These are phyloP conservation scores for Meteorus sp. DNA, from an alignment of 1,140 invertebrate genomes.

Conservation along the genomic window DNA sequence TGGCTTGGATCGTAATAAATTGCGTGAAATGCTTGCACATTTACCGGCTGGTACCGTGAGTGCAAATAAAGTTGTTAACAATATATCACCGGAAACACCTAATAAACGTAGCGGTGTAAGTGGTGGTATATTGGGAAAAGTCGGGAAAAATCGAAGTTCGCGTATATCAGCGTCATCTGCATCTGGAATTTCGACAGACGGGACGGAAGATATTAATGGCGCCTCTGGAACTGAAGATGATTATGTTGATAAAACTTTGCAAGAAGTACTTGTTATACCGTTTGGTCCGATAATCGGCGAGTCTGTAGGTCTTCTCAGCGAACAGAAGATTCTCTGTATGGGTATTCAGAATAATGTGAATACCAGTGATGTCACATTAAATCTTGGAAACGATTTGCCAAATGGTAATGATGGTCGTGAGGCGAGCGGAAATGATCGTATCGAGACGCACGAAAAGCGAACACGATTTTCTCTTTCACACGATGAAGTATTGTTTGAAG, in stretches of 20 bases:
- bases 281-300: conserved; percentile 62
- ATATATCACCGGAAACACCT: conserved; percentile 39
- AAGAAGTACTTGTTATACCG: conserved; percentile 71
- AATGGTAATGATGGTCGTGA: conserved; percentile 45
- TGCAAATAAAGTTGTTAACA: conserved; percentile 38
- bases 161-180: conserved; percentile 39
- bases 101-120: conserved; percentile 44
- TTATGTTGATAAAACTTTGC: conserved; percentile 39
- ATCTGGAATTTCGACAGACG: conserved; percentile 44
- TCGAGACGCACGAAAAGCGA: conserved; percentile 60
- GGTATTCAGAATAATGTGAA: conserved; percentile 48
- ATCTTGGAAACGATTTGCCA: conserved; percentile 44
- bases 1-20: conserved; percentile 42
- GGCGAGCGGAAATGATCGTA: conserved; percentile 45
- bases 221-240: conserved; percentile 50
- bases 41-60: conserved; percentile 39
- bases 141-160: conserved; percentile 39
- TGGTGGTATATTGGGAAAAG: conserved; percentile 48
- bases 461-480: conserved; percentile 84
- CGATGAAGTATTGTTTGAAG: conserved; percentile 71
- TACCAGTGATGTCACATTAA: conserved; percentile 42
- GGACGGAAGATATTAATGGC: conserved; percentile 50
- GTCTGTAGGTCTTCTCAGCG: conserved; percentile 70
- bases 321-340: conserved; percentile 68
- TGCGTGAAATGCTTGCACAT: conserved; percentile 48